A percentile compares a stretch with the other conserved stretches of the same genome.
Evolutionary conservation across 2,888 invertebrate genomes (phyloP).

Genomic region (Mayetiola destructor): DNA sequence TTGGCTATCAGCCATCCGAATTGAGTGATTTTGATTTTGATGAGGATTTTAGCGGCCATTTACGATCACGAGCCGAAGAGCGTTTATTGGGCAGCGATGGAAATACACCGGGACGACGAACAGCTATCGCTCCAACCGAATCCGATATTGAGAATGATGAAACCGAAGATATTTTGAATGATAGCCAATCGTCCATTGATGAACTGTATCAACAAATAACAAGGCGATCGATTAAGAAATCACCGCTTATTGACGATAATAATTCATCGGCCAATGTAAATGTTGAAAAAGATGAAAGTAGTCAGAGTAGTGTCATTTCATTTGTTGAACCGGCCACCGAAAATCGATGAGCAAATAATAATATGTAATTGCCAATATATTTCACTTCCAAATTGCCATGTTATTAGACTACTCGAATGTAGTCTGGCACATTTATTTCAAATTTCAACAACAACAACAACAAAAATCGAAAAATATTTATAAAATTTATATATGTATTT

Average conservation of each 20-base stretch:
- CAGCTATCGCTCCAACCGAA: not conserved
- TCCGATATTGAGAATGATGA: conserved; percentile 19
- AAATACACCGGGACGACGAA: not conserved
- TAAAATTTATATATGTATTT: no score
- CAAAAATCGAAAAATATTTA: not conserved
- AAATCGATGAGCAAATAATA: not conserved
- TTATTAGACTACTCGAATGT: no score
- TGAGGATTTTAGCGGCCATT: conserved; percentile 24
- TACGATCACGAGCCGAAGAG: conserved; percentile 13
- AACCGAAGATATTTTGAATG: conserved; percentile 17
- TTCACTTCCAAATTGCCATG: no score
- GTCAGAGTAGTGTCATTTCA: conserved; percentile 34
- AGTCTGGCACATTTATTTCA: not conserved
- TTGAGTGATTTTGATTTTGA: conserved; percentile 29
- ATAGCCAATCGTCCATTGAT: conserved; percentile 38
- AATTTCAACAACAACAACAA: not conserved
- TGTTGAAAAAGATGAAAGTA: conserved; percentile 30
- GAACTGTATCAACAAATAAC: conserved; percentile 55
- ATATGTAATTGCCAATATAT: not conserved
- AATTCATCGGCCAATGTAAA: conserved; percentile 22
- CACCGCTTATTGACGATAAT: conserved; percentile 16
- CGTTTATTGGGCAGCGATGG: not conserved
- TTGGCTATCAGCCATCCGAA: conserved; percentile 33
- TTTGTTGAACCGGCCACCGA: conserved; percentile 28
- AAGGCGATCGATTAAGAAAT: conserved; percentile 21